Evolutionary conservation across 2,113 vertebrate genomes (phyloP), one percentile per base, ranked within the genome.

Genomic region (Colinus virginianus): DNA sequence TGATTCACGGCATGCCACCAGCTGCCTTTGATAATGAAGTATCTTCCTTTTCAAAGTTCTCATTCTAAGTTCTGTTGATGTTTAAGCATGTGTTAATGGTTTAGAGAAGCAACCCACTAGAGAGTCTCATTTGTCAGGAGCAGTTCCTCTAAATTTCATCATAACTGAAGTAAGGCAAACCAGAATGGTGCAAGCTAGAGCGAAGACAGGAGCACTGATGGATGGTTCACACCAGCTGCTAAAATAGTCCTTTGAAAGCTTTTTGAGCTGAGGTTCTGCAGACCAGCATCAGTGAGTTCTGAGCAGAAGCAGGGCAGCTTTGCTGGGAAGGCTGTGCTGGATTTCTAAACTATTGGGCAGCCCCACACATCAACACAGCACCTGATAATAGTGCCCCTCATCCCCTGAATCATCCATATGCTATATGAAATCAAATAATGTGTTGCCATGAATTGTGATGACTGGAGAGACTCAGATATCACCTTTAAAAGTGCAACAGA

Each of bases 91-190:
- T 94, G 94, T 92, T 95, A 96, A 95, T 4, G 62, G 89, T 90
- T 96, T 96, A 92, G 90, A 95, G 91, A 90, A 92, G 89, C 53
- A 89, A 87, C 30, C 67, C 91, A 93, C 93, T 75, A 81, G 78
- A 92, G 67, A 91, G 81, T n/a, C 93, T 94, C 91, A 94, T 95
- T 95, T 94, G 95, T 94, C 95, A 92, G 93, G 66, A 93, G 93
- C 89, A 87, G 91, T 68, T 84, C 87, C 93, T 96, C 28, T 53
- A 61, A 92, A 90, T 96, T 94, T 93, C 93, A 93, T 92, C 92
- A 45, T 84, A 87, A 81, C 70, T 21, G 45, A 87, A 78, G 93
- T 81, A 90, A 95, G 77, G 69, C 86, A 88, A 49, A 34, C 40
- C 77, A 91, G 90, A 92, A 92, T 2, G 75, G 67, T 78, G 88